Base-by-base conservation (phyloP, 2,113 vertebrate genomes). In the Hyperopisus bebe region DNA sequence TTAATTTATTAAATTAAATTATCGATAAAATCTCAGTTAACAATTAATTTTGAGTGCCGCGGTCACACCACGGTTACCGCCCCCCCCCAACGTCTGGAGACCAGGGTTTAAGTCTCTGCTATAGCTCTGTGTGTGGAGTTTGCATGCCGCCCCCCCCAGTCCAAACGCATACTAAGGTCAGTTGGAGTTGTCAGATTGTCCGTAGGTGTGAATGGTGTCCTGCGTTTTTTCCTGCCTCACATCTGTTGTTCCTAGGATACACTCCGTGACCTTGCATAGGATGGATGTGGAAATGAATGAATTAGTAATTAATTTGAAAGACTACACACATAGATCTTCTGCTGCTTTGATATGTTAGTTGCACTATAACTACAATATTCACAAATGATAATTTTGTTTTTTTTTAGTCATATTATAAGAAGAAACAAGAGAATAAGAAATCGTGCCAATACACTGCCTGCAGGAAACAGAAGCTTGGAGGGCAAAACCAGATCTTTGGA, bases 331-430 rank as follows among this genome's bases (percentile, higher is more conserved):
- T 74, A 77, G 17, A 77, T 77, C 70, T 39, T 2, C 74, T 46
- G 15, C 27, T 66, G 4, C 7, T 53, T 47, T 48, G 44, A 51
- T 39, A 15, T 2, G 51, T 66, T 51, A 87, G 13, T 89, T 39
- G 48, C 42, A 74, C 53, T 44, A 11, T 27, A 27, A 3, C 15
- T 66, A 31, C 24, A 31, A 31, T 87, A 39, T 62, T 3, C 27
- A 19, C 8, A 31, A 24, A 15, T 46, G 11, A 42, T 46, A n/a
- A 31, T 39, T 55, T 77, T 89, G 42, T 70, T 87, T 62, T 91
- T 83, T 48, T 77, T 90, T 93, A 97, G 98, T 89, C 94, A 94
- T 91, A 96, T 97, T 91, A 92, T 95, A 50, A 97, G 95, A 92
- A 95, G 87, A 80, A 95, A 96, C 92, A 91, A 92, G 93, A 93